Percentiles rank a stretch among this genome's conserved stretches.
phyloP scores from a whole-genome alignment of 2,797 vertebrate species.

The Crax fasciolata region DNA sequence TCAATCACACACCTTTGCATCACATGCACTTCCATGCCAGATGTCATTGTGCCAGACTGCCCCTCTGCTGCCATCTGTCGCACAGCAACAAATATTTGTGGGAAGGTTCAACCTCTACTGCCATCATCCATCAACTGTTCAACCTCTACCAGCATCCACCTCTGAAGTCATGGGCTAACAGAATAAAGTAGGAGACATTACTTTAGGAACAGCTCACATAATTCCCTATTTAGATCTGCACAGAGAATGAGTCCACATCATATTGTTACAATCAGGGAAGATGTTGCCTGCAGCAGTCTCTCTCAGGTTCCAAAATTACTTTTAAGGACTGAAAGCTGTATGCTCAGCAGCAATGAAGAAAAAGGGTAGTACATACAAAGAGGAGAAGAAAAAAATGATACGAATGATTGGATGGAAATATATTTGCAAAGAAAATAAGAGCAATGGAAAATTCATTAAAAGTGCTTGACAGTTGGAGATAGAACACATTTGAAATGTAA shows the following conservation, averaged over 20 bases:
- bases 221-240: slow-evolving; percentile 73
- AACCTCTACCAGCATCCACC: too few relatives aligned
- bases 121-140: too few relatives aligned
- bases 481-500: slow-evolving; percentile 10
- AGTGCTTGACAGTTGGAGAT: neutral
- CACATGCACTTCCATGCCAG: too few relatives aligned
- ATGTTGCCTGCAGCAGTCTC: slow-evolving; percentile 70
- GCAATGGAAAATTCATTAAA: slow-evolving; percentile 25
- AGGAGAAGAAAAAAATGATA: neutral
- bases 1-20: too few relatives aligned
- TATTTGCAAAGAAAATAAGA: slow-evolving; percentile 48
- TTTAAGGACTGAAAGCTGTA: slow-evolving; percentile 38
- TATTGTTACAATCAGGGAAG: slow-evolving; percentile 77
- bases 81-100: too few relatives aligned
- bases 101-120: too few relatives aligned
- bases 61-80: too few relatives aligned
- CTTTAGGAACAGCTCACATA: slow-evolving; percentile 62
- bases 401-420: slow-evolving; percentile 32
- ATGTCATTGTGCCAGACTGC: too few relatives aligned
- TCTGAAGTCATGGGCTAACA: too few relatives aligned
- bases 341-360: slow-evolving; percentile 28
- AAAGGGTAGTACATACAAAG: neutral
- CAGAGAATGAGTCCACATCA: slow-evolving; percentile 72
- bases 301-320: slow-evolving; percentile 75
- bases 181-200: too few relatives aligned